Conservation (phyloP, 1,140 invertebrate species). For the Meloidogyne hapla region DNA sequence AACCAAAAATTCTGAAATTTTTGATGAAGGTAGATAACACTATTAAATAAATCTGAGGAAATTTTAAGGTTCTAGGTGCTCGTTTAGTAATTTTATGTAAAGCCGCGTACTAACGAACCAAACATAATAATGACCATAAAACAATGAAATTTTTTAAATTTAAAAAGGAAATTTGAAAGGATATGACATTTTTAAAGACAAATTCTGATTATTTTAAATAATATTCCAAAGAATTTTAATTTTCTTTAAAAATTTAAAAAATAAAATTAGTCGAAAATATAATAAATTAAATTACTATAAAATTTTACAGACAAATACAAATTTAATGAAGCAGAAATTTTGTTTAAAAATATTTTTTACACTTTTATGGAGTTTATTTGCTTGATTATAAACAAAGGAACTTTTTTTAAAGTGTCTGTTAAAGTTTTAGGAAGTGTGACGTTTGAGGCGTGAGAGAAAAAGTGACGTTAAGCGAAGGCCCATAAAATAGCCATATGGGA, state of each 20-base stretch:
- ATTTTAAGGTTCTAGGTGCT: neutral
- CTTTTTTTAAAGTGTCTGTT: too few species aligned
- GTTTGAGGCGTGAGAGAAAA: too few species aligned
- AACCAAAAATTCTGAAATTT: slow-evolving; percentile 2
- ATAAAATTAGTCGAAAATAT: neutral
- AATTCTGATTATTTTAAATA: too few species aligned
- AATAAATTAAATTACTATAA: neutral
- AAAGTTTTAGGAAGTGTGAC: too few species aligned
- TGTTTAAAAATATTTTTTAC: neutral
- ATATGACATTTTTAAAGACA: too few species aligned
- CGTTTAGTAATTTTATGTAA: neutral
- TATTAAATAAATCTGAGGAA: neutral
- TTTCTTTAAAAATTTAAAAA: neutral
- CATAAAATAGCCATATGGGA: neutral
- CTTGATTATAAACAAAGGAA: neutral
- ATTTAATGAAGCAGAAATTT: neutral
- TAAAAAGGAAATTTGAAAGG: too few species aligned
- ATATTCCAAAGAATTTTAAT: too few species aligned
- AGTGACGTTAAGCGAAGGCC: too few species aligned
- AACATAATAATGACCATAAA: neutral
- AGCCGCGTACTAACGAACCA: neutral
- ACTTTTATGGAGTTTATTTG: neutral
- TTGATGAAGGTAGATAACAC: neutral
- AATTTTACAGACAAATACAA: neutral
- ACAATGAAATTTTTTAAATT: too few species aligned